Conservation (phyloP, 2,113 vertebrate genomes). For the Tylochromis polylepis region DNA sequence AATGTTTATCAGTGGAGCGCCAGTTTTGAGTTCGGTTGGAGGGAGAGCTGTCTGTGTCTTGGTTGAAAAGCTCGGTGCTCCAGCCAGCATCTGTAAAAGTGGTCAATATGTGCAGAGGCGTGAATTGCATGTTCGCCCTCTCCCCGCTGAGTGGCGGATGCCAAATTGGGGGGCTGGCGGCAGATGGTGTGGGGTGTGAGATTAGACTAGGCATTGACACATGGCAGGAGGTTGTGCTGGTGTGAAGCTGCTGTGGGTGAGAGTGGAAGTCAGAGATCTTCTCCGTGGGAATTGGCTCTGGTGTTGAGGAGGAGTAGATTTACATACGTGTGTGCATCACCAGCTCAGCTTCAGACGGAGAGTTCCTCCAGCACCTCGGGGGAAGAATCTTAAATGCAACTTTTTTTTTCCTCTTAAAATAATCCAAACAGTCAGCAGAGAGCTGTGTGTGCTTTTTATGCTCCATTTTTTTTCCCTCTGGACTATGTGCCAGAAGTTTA, state of each 20-base stretch:
- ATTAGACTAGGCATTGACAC: constrained; percentile 50
- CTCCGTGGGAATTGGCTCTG: constrained; percentile 36
- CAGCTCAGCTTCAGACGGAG: constrained; percentile 18
- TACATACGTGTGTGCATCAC: constrained; percentile 19
- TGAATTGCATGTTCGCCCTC: constrained; percentile 26
- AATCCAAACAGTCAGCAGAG: constrained; percentile 51
- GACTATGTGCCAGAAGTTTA: constrained; percentile 50
- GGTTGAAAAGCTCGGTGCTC: background rate
- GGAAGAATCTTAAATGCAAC: constrained; percentile 35
- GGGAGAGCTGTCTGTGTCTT: background rate
- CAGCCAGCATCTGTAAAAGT: constrained; percentile 23
- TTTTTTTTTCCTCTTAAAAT: constrained; percentile 25
- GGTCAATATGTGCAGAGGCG: constrained; percentile 30
- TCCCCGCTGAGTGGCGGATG: constrained; percentile 18
- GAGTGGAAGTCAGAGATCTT: constrained; percentile 42
- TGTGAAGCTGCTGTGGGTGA: constrained; percentile 52
- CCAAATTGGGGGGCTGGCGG: constrained; percentile 41
- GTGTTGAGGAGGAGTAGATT: constrained; percentile 29
- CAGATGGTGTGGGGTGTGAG: constrained; percentile 65
- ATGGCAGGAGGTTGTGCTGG: constrained; percentile 47
- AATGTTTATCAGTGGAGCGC: background rate
- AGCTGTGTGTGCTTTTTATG: constrained; percentile 35
- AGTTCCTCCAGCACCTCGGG: constrained; percentile 9
- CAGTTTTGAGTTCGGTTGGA: background rate
- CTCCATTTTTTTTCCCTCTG: constrained; percentile 31